Base-by-base conservation (phyloP, 2,888 invertebrate genomes). In the Nemapogon koenigi region DNA sequence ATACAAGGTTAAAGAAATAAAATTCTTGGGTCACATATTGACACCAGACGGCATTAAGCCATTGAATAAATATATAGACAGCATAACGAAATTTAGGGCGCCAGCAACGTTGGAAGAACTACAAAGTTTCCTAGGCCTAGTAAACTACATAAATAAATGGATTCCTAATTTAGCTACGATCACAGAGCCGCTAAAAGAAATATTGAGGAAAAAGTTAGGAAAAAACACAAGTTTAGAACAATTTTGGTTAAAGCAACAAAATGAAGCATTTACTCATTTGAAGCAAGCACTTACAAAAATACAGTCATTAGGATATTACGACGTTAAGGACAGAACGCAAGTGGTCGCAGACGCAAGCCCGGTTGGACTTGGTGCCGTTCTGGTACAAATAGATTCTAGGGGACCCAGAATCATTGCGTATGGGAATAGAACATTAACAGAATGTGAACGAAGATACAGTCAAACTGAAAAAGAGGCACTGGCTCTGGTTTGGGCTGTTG, bases 311-410 rank as follows among this genome's bases (percentile, higher is more conserved):
- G 52, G 49, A 18, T 52, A 53, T 38, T 63, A 51, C 35, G 46
- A 60, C 37, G 46, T 42, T 17, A 41, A 46, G 2, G 48, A 47
- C 11, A 44, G 42, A 15, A 59, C 60, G 4, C 47, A 49, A 33
- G 46, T 63, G 1, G 45, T 58, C 17, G 55, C 56, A 2, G 60
- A 64, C 41, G 61, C 57, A 10, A 58, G 54, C 19, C 55, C 58
- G 3, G 55, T 57, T 3, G 56, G 47, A 1, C 26, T 59, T 6
- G 57, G 59, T 4, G 53, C 48, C 2, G 53, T 59, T 3, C 37
- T 61, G 8, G 48, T 51, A 10, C 59, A 62, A 40, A 40, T 41
- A 3, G 38, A 46, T 14, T 6, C 40, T 1, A 43, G 43, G 16
- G 51, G 46, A 1, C 46, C 46, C 16, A 42, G 53, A 43, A 45